A percentile compares a stretch with the other conserved stretches of the same genome.
These are phyloP conservation scores for Idaea straminata DNA, from an alignment of 2,888 invertebrate genomes.

Conservation along the genomic window DNA sequence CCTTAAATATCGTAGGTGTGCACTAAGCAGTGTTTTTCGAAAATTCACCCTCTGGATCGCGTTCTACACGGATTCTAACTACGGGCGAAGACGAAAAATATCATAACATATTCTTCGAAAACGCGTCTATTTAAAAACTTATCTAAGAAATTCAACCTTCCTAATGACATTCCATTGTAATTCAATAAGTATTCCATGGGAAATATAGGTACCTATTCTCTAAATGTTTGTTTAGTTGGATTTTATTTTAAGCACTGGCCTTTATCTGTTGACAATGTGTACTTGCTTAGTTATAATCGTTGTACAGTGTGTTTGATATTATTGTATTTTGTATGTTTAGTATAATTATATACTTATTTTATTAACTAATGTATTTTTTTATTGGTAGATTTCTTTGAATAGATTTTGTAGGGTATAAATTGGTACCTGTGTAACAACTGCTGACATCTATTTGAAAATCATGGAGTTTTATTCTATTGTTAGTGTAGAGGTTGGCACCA, in stretches of 20 bases:
- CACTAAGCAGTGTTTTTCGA: too few species aligned
- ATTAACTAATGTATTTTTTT: background rate
- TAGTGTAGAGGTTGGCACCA: background rate
- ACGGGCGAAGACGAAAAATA: background rate
- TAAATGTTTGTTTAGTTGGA: slow-evolving; percentile 5
- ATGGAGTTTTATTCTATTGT: background rate
- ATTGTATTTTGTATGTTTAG: slow-evolving; percentile 20
- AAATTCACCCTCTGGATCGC: too few species aligned
- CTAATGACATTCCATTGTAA: slow-evolving; percentile 3
- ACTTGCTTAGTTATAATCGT: slow-evolving; percentile 32
- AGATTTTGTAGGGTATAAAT: too few species aligned
- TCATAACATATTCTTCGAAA: background rate
- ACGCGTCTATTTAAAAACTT: background rate
- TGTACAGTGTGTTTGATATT: slow-evolving; percentile 45
- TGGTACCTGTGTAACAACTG: background rate
- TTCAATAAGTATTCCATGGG: slow-evolving; percentile 7
- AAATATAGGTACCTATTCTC: slow-evolving; percentile 6
- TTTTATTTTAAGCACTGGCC: background rate
- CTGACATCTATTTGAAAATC: background rate
- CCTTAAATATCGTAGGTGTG: too few species aligned
- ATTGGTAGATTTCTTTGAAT: background rate
- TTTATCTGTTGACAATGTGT: slow-evolving; percentile 6
- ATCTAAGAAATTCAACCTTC: background rate
- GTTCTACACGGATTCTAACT: too few species aligned
- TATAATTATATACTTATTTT: slow-evolving; percentile 25